These are phyloP conservation scores for Drosophila demipolita DNA, from an alignment of 2,888 invertebrate species.

Conservation along the genomic window DNA sequence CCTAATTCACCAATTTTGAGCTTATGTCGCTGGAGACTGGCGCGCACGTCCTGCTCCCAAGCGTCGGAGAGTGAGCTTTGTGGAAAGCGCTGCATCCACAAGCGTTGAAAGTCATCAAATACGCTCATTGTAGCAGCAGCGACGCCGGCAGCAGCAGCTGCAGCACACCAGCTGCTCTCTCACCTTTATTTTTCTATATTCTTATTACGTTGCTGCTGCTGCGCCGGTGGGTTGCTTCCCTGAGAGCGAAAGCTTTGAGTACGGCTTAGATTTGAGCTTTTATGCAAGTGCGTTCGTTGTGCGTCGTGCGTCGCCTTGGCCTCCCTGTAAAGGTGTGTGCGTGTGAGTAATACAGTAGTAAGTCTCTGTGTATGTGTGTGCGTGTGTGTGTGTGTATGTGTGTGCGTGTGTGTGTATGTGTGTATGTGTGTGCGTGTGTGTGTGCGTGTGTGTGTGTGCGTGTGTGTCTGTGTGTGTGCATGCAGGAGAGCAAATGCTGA, in stretches of 20 bases:
- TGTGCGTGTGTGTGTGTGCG: conserved; percentile 20
- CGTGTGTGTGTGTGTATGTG: conserved; percentile 10
- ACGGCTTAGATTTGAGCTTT: conserved; percentile 47
- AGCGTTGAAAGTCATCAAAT: conserved; percentile 95
- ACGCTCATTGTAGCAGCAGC: conserved; percentile 88
- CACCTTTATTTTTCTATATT: conserved; percentile 27
- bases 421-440: background rate
- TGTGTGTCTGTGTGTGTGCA: conserved; percentile 9
- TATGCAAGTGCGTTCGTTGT: conserved; percentile 70
- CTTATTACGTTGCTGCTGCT: conserved; percentile 20
- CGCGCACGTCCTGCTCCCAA: conserved; percentile 96
- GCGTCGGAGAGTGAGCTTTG: conserved; percentile 95
- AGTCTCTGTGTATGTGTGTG: conserved; percentile 3
- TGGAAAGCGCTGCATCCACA: conserved; percentile 96
- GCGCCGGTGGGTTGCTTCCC: conserved; percentile 12
- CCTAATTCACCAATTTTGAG: conserved; percentile 92
- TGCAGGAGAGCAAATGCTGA: conserved; percentile 47
- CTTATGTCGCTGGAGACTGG: conserved; percentile 95
- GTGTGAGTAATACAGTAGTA: conserved; percentile 23
- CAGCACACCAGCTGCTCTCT: conserved; percentile 42
- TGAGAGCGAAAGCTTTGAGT: conserved; percentile 32
- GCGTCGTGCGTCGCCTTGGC: conserved; percentile 65
- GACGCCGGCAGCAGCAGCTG: conserved; percentile 22
- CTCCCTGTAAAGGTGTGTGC: conserved; percentile 66
- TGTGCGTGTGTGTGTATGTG: conserved; percentile 13